phyloP scores from a whole-genome alignment of 2,888 invertebrate genomes.

The Agapetus fuscipes region DNA sequence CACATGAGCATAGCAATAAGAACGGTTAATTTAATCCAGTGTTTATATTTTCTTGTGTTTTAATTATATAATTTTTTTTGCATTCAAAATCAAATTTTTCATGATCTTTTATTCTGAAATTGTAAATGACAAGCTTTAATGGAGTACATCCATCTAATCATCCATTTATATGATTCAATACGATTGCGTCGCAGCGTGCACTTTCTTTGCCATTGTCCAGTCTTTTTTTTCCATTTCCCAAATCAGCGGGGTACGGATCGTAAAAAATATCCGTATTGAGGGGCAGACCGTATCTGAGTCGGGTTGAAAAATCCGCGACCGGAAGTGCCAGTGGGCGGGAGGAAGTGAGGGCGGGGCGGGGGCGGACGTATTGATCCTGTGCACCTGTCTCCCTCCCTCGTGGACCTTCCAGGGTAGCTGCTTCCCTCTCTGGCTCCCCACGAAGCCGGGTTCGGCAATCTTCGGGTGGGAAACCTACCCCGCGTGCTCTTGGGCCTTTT shows the following conservation, averaged over 20 bases:
- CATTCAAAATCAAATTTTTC: no score
- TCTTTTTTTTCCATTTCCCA: slow-evolving; percentile 11
- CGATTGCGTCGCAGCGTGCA: neutral
- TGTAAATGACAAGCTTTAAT: no score
- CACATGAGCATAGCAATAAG: no score
- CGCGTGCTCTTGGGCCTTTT: slow-evolving; percentile 14
- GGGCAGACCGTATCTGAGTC: slow-evolving; percentile 5
- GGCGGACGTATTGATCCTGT: slow-evolving; percentile 20
- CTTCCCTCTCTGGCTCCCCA: slow-evolving; percentile 9
- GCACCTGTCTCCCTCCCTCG: slow-evolving; percentile 12
- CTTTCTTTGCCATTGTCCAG: slow-evolving; percentile 6
- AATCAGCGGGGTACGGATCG: slow-evolving; percentile 16
- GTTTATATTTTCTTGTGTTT: no score
- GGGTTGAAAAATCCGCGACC: slow-evolving; percentile 17
- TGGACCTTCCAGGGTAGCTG: neutral
- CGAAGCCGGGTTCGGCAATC: slow-evolving; percentile 18
- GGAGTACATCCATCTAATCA: no score
- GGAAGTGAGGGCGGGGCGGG: slow-evolving; percentile 5
- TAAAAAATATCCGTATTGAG: slow-evolving; percentile 1
- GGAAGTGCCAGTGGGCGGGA: slow-evolving; percentile 11
- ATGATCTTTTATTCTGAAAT: no score
- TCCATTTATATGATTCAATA: no score
- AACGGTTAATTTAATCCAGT: no score
- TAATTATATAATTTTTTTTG: no score
- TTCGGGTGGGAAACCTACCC: slow-evolving; percentile 12